A percentile compares a stretch with the other conserved stretches of the same genome.
Conservation (phyloP, 2,888 invertebrate genomes). For the Branchinecta sandiegonensis region DNA sequence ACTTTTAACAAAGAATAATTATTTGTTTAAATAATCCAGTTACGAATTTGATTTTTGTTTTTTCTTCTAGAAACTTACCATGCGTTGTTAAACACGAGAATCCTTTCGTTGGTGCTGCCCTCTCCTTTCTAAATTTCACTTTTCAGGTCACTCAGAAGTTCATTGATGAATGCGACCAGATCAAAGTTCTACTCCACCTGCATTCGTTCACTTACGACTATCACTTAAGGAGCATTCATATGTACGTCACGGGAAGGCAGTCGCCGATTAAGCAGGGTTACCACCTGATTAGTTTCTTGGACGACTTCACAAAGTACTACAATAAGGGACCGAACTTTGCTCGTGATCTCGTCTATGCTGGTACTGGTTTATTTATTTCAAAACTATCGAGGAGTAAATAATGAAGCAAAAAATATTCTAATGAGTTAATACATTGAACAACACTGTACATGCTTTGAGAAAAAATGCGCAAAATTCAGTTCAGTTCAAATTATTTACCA, state of each 20-base stretch:
- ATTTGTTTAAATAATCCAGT: no score
- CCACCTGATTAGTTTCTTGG: slow-evolving; percentile 54
- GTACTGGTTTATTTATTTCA: slow-evolving; percentile 33
- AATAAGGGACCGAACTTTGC: slow-evolving; percentile 59
- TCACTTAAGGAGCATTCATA: slow-evolving; percentile 51
- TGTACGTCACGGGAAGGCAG: slow-evolving; percentile 45
- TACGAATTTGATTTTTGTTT: no score
- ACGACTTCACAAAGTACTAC: slow-evolving; percentile 61
- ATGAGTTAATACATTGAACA: no score
- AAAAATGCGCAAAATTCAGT: no score
- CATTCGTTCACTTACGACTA: slow-evolving; percentile 65
- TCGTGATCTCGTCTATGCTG: slow-evolving; percentile 52
- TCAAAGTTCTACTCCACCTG: slow-evolving; percentile 51
- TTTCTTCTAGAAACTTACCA: no score
- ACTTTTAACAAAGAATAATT: no score
- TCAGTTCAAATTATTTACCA: no score
- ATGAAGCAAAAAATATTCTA: no score
- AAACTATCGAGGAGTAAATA: no score
- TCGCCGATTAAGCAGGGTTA: slow-evolving; percentile 45
- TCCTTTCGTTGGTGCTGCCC: background rate
- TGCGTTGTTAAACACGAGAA: no score
- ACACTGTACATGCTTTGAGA: no score
- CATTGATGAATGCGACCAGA: slow-evolving; percentile 51
- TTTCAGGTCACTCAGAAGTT: slow-evolving; percentile 42
- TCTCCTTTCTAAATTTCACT: slow-evolving; percentile 37